These are phyloP conservation scores for Charaxes varanes DNA, from an alignment of 1,140 invertebrate species.

Conservation along the genomic window DNA sequence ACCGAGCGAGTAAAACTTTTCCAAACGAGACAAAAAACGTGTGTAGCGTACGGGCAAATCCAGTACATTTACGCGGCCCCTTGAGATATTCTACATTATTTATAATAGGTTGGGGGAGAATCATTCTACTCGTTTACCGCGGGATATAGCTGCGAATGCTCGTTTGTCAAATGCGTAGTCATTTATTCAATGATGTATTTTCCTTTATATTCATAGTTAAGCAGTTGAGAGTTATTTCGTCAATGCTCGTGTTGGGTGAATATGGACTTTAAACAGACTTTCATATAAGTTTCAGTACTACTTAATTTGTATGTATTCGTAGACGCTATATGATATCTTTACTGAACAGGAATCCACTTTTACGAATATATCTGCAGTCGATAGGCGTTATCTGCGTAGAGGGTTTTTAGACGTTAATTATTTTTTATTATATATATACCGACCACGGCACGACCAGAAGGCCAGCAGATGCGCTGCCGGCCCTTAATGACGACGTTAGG, in stretches of 20 bases:
- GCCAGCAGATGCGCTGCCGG: too few species aligned
- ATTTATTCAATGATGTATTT: conserved; percentile 70
- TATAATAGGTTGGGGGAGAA: conserved; percentile 68
- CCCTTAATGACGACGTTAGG: too few species aligned
- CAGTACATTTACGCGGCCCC: conserved; percentile 58
- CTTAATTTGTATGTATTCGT: too few species aligned
- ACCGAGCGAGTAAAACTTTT: conserved; percentile 26
- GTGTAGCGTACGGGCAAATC: conserved; percentile 50
- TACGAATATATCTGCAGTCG: too few species aligned
- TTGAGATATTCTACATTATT: conserved; percentile 64
- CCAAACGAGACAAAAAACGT: conserved; percentile 34
- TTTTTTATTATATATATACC: conserved; percentile 5
- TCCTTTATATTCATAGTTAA: conserved; percentile 52
- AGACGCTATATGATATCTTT: too few species aligned
- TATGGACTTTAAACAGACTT: background rate
- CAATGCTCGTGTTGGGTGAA: conserved; percentile 13
- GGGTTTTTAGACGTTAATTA: too few species aligned
- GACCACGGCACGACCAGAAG: too few species aligned
- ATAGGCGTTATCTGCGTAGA: too few species aligned
- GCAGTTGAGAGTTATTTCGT: conserved; percentile 28
- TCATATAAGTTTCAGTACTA: background rate
- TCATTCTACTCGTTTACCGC: conserved; percentile 65
- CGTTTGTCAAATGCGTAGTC: conserved; percentile 72
- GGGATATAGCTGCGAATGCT: conserved; percentile 66
- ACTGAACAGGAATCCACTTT: too few species aligned